Conservation (phyloP, 1,140 invertebrate genomes). For the Brachionus paranguensis region DNA sequence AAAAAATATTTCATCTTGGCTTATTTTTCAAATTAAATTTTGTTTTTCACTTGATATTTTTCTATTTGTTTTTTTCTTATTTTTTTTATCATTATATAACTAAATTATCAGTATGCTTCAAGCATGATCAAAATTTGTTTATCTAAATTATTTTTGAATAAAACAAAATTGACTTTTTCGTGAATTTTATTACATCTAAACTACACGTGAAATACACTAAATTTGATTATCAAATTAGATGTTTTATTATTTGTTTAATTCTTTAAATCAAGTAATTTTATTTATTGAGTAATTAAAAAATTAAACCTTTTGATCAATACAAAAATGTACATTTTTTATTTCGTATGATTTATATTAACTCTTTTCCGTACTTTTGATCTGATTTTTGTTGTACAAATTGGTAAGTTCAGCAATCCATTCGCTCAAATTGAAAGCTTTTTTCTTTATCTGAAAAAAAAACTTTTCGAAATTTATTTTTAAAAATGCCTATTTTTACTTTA, state of each 20-base stretch:
- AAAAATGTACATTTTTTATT: not conserved
- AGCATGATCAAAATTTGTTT: not conserved
- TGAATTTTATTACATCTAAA: not conserved
- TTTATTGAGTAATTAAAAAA: no score
- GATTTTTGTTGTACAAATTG: not conserved
- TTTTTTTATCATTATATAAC: not conserved
- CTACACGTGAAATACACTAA: not conserved
- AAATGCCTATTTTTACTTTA: not conserved
- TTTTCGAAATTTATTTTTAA: not conserved
- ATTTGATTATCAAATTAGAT: not conserved
- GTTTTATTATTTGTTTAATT: not conserved
- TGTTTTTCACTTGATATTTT: not conserved
- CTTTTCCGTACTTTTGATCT: not conserved
- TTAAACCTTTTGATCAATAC: no score
- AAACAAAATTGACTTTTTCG: not conserved
- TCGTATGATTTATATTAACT: not conserved
- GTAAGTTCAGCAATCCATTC: slow-evolving; percentile 30
- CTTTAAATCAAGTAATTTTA: no score
- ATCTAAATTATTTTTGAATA: not conserved
- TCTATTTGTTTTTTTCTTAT: not conserved
- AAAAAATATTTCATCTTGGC: not conserved
- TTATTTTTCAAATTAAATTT: not conserved
- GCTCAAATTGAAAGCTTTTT: not conserved
- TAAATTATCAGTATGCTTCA: not conserved
- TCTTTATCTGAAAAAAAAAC: slow-evolving; percentile 3